A percentile compares a stretch with the other conserved stretches of the same genome.
Conservation (phyloP, 2,888 invertebrate species). For the Polylopha cassiicola region DNA sequence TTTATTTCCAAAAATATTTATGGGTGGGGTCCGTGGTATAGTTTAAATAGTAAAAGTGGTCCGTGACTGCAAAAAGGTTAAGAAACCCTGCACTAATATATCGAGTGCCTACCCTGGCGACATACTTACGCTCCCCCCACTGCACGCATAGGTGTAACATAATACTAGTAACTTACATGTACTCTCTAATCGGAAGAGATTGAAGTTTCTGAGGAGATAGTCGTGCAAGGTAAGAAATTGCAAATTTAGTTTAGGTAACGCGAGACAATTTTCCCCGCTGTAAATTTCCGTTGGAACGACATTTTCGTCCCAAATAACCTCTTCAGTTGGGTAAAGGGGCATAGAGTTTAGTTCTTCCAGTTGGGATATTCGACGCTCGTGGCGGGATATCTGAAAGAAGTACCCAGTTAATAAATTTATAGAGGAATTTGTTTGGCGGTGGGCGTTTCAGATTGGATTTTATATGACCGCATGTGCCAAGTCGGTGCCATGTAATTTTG, state of each 20-base stretch:
- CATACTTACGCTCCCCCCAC: too few relatives aligned
- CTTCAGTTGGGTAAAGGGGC: constrained; percentile 99
- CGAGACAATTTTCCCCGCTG: constrained; percentile 96
- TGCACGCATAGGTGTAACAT: not conserved
- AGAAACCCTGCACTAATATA: too few relatives aligned
- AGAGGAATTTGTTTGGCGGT: too few relatives aligned
- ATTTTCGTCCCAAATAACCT: constrained; percentile 99
- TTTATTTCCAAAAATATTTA: too few relatives aligned
- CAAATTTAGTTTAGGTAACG: constrained; percentile 97
- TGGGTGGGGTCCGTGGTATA: too few relatives aligned
- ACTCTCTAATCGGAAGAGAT: constrained; percentile 97
- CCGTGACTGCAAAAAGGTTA: too few relatives aligned
- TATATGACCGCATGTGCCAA: too few relatives aligned
- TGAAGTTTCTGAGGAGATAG: constrained; percentile 97
- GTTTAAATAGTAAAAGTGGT: too few relatives aligned
- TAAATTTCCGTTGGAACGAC: constrained; percentile 98
- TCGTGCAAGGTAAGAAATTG: constrained; percentile 99
- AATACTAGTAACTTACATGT: constrained; percentile 84
- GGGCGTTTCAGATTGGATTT: too few relatives aligned
- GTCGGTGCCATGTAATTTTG: too few relatives aligned
- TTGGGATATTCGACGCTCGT: constrained; percentile 93
- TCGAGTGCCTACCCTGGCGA: too few relatives aligned
- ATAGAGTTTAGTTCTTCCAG: constrained; percentile 96
- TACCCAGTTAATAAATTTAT: not conserved
- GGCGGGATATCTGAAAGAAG: constrained; percentile 81